Evolutionary conservation across 2,113 vertebrate species (phyloP), one percentile per base, ranked within the genome.

Genomic region (Oplegnathus fasciatus): DNA sequence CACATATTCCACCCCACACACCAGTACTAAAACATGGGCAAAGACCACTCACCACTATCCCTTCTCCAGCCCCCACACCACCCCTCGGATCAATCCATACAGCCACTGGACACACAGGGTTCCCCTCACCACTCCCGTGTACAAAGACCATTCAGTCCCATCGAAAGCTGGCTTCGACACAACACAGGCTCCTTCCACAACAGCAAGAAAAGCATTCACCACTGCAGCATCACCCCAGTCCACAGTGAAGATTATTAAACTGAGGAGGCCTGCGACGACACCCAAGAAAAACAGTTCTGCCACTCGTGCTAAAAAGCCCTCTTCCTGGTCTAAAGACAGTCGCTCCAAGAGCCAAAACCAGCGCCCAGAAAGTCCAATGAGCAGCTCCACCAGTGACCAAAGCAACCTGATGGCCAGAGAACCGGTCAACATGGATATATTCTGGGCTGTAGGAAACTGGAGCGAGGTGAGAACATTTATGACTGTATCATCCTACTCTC

Each of bases 361-460:
- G 84, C 57, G 3, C 48, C 20, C 77, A 0, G 60, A 75, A 37
- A 75, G 34, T 66, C 70, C 85, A 1, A 8, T 18, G 5, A 80
- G 73, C 77, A 85, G 75, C 81, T 82, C 83, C 18, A 85, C 69
- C 46, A 91, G 90, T 2, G 67, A 83, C 69, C 89, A 86, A 4
- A 91, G 77, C 58, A 91, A 84, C 20, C 9, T 94, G 14, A 77
- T 83, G 83, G 58, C 82, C 75, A 80, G 83, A 68, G 80, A 62
- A 7, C 88, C 60, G 0, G 81, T 92, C 30, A 92, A 44, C 4
- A 76, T 60, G 82, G 91, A 93, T 13, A 73, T 93, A 1, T 94
- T 92, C 88, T 99, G 98, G 98, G 84, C 96, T 70, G 94, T 95
- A 40, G 97, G 97, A 40, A 98, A 98, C 93, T 99, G 97, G 97